Evolutionary conservation across 2,113 vertebrate species (phyloP).

Genomic region (Australoheros scitulus): DNA sequence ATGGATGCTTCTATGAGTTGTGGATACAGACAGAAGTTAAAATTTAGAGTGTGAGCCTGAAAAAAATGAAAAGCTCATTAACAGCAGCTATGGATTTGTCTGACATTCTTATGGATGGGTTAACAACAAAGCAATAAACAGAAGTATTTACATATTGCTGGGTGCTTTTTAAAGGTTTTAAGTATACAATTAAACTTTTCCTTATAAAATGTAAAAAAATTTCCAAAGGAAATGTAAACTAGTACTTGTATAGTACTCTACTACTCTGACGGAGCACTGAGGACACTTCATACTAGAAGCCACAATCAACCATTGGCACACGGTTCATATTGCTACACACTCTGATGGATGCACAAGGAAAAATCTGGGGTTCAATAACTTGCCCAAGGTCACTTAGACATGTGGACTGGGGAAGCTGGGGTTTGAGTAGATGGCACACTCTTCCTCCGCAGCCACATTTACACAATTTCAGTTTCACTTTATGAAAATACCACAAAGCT

Average conservation of each 20-base stretch:
- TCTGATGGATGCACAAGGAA: not conserved
- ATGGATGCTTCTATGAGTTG: constrained; percentile 69
- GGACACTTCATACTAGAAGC: not conserved
- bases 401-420: not conserved
- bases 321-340: not conserved
- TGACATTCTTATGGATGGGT: not conserved
- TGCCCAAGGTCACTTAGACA: not conserved
- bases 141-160: not conserved
- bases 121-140: not conserved
- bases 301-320: not conserved
- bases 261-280: not conserved
- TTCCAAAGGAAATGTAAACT: not conserved
- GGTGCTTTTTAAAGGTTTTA: not conserved
- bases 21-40: not conserved
- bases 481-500: not conserved
- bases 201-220: not conserved
- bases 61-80: not conserved
- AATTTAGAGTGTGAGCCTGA: not conserved
- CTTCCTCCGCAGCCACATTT: not conserved
- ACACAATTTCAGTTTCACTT: not conserved
- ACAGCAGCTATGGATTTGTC: not conserved
- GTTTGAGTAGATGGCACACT: too few species aligned
- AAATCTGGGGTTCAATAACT: not conserved
- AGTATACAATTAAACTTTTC: not conserved
- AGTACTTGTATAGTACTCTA: not conserved